phyloP scores from a whole-genome alignment of 2,888 invertebrate genomes.

The Camponotus fellah region DNA sequence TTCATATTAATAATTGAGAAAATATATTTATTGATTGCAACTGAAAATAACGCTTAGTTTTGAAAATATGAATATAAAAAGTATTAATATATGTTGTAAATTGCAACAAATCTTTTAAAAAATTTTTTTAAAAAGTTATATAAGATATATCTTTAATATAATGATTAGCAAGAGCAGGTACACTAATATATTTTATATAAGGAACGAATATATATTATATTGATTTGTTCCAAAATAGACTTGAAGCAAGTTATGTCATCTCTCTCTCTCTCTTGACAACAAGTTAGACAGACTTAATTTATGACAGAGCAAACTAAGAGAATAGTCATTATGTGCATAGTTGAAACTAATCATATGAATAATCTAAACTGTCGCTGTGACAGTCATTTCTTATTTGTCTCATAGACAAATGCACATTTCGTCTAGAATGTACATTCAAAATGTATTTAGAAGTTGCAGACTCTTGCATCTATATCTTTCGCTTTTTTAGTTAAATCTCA shows the following conservation, averaged over 20 bases:
- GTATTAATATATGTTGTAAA: background rate
- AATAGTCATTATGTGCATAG: background rate
- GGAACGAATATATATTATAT: background rate
- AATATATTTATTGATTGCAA: background rate
- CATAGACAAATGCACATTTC: slow-evolving; percentile 10
- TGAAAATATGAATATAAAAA: background rate
- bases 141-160: background rate
- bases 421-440: slow-evolving; percentile 7
- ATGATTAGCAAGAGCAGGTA: background rate
- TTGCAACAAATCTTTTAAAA: background rate
- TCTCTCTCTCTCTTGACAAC: background rate
- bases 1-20: background rate
- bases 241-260: background rate
- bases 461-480: slow-evolving; percentile 7
- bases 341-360: slow-evolving; percentile 22
- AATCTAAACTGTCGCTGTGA: background rate
- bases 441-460: background rate
- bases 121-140: background rate
- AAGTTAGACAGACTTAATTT: slow-evolving; percentile 37
- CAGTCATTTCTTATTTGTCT: slow-evolving; percentile 30
- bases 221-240: background rate
- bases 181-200: background rate
- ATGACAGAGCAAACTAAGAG: background rate
- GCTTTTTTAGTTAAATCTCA: background rate
- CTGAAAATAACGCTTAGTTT: background rate